A percentile compares a stretch with the other conserved stretches of the same genome.
phyloP scores from a whole-genome alignment of 1,140 invertebrate species.

The Coenobita brevimanus region DNA sequence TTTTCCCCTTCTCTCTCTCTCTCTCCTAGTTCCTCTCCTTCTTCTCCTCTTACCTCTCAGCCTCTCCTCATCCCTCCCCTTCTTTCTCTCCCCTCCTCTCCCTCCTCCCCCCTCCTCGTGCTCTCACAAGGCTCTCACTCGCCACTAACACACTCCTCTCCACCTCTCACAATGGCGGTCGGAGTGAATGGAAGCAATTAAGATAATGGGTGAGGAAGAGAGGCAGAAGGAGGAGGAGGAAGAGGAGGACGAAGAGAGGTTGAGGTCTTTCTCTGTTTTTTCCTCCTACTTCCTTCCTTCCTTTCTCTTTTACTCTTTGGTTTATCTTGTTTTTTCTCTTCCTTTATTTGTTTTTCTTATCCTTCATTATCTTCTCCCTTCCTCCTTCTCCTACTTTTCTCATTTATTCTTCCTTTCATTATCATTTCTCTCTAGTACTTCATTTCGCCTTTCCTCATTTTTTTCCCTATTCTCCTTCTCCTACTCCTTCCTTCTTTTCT shows the following conservation, averaged over 20 bases:
- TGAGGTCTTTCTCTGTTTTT: background rate
- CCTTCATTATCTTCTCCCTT: background rate
- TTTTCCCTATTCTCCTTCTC: background rate
- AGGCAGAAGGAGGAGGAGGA: background rate
- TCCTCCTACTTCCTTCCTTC: background rate
- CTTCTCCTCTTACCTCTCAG: background rate
- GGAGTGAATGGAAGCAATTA: no score
- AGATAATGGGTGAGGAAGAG: constrained; percentile 4
- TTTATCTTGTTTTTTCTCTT: background rate
- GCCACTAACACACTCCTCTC: no score
- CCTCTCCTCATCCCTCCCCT: background rate
- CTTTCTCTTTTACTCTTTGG: background rate
- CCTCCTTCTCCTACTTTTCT: no score
- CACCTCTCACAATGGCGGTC: no score
- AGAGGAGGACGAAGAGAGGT: background rate
- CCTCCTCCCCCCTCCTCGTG: background rate
- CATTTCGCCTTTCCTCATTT: background rate
- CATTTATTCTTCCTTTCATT: background rate
- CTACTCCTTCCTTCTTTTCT: background rate
- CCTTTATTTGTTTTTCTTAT: background rate
- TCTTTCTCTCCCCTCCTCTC: background rate
- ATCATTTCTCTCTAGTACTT: background rate
- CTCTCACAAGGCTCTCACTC: background rate
- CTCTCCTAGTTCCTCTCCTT: background rate
- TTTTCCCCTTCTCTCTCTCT: background rate